Conservation (phyloP, 2,113 vertebrate genomes). For the Lepidothrix coronata region DNA sequence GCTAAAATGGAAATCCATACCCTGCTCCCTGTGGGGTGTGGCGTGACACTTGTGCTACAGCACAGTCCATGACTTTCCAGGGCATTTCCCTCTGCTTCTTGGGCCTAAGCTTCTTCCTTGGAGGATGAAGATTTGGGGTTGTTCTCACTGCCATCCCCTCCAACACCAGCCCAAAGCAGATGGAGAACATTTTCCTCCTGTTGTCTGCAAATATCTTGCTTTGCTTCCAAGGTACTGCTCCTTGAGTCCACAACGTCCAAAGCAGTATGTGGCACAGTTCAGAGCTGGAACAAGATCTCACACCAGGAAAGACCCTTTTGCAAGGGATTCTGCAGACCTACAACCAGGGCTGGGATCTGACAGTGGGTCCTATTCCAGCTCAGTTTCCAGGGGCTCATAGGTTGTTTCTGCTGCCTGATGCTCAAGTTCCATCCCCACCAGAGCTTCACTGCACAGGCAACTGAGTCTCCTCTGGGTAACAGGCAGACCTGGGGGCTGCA, state of each 20-base stretch:
- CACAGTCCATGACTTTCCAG: background rate
- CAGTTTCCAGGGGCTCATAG: background rate
- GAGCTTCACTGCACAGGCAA: background rate
- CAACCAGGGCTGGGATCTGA: background rate
- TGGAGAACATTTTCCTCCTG: background rate
- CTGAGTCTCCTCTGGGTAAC: background rate
- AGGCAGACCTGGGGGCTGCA: background rate
- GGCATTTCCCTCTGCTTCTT: background rate
- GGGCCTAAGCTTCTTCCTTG: background rate
- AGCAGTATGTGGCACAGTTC: background rate
- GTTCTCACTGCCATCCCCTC: background rate
- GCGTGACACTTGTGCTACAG: background rate
- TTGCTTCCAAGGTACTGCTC: background rate
- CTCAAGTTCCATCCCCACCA: background rate
- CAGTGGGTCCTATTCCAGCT: background rate
- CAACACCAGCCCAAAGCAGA: fast-evolving
- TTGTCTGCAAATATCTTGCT: background rate
- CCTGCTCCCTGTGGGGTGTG: background rate
- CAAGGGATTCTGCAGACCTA: background rate
- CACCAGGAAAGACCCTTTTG: background rate
- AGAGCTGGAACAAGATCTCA: background rate
- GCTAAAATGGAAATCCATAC: background rate
- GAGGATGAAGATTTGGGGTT: background rate
- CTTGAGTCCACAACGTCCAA: fast-evolving
- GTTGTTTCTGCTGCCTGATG: background rate